Base-by-base conservation (phyloP, 2,888 invertebrate genomes). In the Orthosia gracilis region DNA sequence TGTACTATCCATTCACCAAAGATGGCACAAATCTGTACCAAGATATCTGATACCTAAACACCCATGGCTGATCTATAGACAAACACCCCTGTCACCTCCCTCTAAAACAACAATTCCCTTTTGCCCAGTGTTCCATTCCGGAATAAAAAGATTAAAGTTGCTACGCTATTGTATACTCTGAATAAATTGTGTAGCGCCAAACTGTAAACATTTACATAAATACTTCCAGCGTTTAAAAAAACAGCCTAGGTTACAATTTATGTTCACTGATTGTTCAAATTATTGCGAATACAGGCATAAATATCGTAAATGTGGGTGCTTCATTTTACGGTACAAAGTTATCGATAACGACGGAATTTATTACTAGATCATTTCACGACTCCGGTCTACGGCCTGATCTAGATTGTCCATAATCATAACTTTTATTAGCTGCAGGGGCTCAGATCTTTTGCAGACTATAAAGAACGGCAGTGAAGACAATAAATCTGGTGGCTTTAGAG, bases 321-420 rank as follows among this genome's bases (percentile, higher is more conserved):
- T 70, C 52, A 69, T 83, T 81, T 79, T 61, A 78, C 66, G 63
- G 74, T 79, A 54, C 65, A 65, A 40, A 50, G 70, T 64, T 75
- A 57, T 83, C 75, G 83, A 79, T 75, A 82, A 68, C 54, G 59
- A 58, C 49, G 52, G 55, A 73, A 84, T 80, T 83, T 83, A 83
- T 84, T 62, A 47, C 80, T 69, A 57, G 73, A 77, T 84, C 68
- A 80, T 84, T 84, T 70, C 70, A 84, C 69, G 69, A 70, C 59
- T 83, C 12, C 54, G 31, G 58, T 68, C 49, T 70, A 21, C 12
- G 12, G 54, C 21, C 40, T 63, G 67, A 83, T 82, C 81, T 82
- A 81, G 82, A 83, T 81, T 65, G 68, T 4, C 77, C 49, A 52
- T 83, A 84, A 84, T 83, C 74, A 83, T 69, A 69, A 57, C 23